Percentiles rank a stretch among this genome's conserved stretches.
Conservation (phyloP, 2,888 invertebrate species). For the Troilus luridus region DNA sequence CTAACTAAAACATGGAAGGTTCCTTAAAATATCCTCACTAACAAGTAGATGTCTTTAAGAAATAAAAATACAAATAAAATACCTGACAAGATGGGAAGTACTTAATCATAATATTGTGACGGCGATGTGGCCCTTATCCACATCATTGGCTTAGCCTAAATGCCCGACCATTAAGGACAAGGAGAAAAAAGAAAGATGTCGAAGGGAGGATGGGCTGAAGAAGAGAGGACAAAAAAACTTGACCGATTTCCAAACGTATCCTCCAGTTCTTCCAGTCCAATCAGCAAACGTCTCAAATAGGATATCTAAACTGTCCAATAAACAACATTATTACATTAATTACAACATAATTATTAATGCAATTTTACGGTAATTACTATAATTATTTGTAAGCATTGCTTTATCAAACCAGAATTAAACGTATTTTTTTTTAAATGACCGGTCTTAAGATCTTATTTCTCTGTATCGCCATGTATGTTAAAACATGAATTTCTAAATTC, state of each 20-base stretch:
- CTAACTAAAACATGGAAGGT: not conserved
- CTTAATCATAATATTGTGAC: constrained; percentile 30
- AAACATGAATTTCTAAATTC: too few relatives aligned
- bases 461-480: too few relatives aligned
- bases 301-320: not conserved
- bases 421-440: too few relatives aligned
- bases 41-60: not conserved
- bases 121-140: constrained; percentile 10
- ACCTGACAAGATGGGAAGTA: not conserved
- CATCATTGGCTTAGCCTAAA: constrained; percentile 23
- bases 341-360: too few relatives aligned
- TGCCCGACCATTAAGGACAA: not conserved
- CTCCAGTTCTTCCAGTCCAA: not conserved
- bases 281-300: not conserved
- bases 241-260: not conserved
- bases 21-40: not conserved
- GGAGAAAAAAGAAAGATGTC: not conserved
- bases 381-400: too few relatives aligned
- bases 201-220: not conserved
- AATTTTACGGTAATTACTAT: too few relatives aligned
- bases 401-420: too few relatives aligned
- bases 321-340: too few relatives aligned
- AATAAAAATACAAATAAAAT: not conserved
- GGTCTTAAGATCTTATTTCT: too few relatives aligned
- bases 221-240: not conserved